phyloP scores from a whole-genome alignment of 2,113 vertebrate species.

The Tupaia tana region DNA sequence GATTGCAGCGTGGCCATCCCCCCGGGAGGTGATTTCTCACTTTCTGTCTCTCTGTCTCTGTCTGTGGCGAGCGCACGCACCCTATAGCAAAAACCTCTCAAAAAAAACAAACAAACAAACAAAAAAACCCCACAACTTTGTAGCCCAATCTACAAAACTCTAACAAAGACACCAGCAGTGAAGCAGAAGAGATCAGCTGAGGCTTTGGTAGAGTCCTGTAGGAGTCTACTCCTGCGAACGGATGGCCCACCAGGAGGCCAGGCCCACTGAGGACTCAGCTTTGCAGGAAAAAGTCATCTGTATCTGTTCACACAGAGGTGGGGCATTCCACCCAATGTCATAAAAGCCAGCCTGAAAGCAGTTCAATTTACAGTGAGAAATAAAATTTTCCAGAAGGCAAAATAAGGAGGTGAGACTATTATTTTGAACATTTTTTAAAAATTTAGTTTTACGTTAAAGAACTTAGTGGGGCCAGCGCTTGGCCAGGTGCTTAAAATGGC shows the following conservation, averaged over 20 bases:
- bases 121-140: slow-evolving; percentile 5
- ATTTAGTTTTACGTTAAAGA: too few relatives aligned
- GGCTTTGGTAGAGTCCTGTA: background rate
- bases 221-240: background rate
- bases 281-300: background rate
- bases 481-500: too few relatives aligned
- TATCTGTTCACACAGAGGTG: background rate
- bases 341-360: slow-evolving; percentile 15
- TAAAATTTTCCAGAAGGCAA: slow-evolving; percentile 6
- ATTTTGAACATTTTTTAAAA: background rate
- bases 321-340: background rate
- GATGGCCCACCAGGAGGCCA: background rate
- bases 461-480: too few relatives aligned
- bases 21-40: too few relatives aligned
- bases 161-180: background rate
- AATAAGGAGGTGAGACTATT: background rate
- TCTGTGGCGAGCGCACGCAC: too few relatives aligned
- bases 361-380: slow-evolving; percentile 4
- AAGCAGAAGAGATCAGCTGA: background rate
- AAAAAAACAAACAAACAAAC: too few relatives aligned
- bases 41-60: too few relatives aligned
- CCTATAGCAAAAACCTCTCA: too few relatives aligned
- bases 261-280: background rate
- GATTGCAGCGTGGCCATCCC: too few relatives aligned
- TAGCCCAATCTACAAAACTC: slow-evolving; percentile 5